Evolutionary conservation across 1,140 invertebrate species (phyloP).

Genomic region (Aphelenchoides avenae): DNA sequence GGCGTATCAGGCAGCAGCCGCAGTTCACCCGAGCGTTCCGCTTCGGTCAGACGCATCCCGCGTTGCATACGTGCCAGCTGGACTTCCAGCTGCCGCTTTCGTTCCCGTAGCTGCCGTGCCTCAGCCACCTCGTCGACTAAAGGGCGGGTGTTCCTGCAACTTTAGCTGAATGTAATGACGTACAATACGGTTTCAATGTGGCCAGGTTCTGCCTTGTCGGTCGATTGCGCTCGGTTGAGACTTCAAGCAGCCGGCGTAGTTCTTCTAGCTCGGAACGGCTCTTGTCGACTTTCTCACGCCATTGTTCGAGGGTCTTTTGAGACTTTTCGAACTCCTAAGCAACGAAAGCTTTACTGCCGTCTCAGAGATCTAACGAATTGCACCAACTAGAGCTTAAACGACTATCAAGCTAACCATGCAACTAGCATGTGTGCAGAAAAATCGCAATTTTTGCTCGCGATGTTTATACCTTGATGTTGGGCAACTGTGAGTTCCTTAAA

Average conservation of each 20-base stretch:
- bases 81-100: slow-evolving; percentile 13
- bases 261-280: slow-evolving; percentile 10
- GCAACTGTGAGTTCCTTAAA: slow-evolving; percentile 5
- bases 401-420: background rate
- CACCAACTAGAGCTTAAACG: background rate
- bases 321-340: slow-evolving; percentile 13
- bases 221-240: slow-evolving; percentile 15
- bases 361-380: no score
- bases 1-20: no score
- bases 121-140: slow-evolving; percentile 15
- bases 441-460: background rate
- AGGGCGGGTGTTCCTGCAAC: slow-evolving; percentile 11
- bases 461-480: background rate
- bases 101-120: slow-evolving; percentile 10
- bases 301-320: slow-evolving; percentile 8
- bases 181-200: slow-evolving; percentile 21
- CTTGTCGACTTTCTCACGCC: slow-evolving; percentile 10
- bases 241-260: slow-evolving; percentile 5
- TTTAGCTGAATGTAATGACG: background rate
- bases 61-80: slow-evolving; percentile 13
- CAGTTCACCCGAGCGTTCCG: no score
- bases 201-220: slow-evolving; percentile 11
- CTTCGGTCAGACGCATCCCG: no score
- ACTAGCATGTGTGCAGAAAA: background rate
- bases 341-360: no score